These are phyloP conservation scores for Drosophila demipolita DNA, from an alignment of 2,888 invertebrate genomes.

Conservation along the genomic window DNA sequence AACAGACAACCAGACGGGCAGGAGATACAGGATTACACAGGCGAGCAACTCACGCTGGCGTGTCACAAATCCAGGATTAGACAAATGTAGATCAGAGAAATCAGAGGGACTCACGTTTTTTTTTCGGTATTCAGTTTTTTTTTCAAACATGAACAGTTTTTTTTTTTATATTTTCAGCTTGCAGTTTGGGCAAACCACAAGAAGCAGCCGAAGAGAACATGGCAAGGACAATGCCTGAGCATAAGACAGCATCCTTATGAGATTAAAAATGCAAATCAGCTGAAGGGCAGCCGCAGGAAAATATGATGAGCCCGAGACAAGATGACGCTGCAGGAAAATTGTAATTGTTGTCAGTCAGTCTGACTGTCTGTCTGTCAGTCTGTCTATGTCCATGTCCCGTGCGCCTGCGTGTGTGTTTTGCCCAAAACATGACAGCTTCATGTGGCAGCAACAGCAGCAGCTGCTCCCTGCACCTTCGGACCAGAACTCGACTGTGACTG, in stretches of 20 bases:
- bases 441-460: slow-evolving; percentile 51
- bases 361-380: slow-evolving; percentile 27
- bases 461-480: slow-evolving; percentile 47
- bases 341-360: slow-evolving; percentile 72
- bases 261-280: slow-evolving; percentile 84
- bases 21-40: slow-evolving; percentile 34
- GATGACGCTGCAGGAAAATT: slow-evolving; percentile 68
- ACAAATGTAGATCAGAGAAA: slow-evolving; percentile 71
- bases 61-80: slow-evolving; percentile 77
- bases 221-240: slow-evolving; percentile 65
- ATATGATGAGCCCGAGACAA: slow-evolving; percentile 56
- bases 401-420: slow-evolving; percentile 48
- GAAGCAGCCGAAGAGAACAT: slow-evolving; percentile 34
- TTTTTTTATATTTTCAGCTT: slow-evolving; percentile 34
- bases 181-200: slow-evolving; percentile 72
- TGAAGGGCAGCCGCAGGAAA: slow-evolving; percentile 62
- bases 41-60: slow-evolving; percentile 42
- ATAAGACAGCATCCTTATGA: slow-evolving; percentile 78
- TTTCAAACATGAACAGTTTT: slow-evolving; percentile 11
- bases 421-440: slow-evolving; percentile 81
- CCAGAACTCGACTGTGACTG: slow-evolving; percentile 12
- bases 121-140: slow-evolving; percentile 24
- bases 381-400: slow-evolving; percentile 20
- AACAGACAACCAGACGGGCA: slow-evolving; percentile 38
- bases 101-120: slow-evolving; percentile 36